Evolutionary conservation across 2,888 invertebrate species (phyloP).

Genomic region (Aricia artaxerxes): DNA sequence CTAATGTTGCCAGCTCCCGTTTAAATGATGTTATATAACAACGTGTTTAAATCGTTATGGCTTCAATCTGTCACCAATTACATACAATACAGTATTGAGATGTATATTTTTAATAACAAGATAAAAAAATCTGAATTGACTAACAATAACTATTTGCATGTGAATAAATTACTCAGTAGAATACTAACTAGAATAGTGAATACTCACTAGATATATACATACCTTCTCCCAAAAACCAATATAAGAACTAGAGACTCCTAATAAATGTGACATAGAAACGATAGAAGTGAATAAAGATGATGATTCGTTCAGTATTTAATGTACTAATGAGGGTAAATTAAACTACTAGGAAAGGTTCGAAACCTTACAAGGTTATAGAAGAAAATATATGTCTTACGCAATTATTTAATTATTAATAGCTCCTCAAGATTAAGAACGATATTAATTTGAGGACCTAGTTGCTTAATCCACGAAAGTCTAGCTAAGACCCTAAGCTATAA

Average conservation of each 20-base stretch:
- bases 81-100: not conserved
- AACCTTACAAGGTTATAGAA: not conserved
- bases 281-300: not conserved
- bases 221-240: not conserved
- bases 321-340: not conserved
- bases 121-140: not conserved
- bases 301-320: not conserved
- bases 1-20: conserved; percentile 41
- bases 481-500: not conserved
- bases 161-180: not conserved
- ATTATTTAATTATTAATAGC: not conserved
- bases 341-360: not conserved
- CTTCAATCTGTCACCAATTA: not conserved
- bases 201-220: not conserved
- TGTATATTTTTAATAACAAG: not conserved
- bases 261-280: not conserved
- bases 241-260: not conserved
- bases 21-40: conserved; percentile 35
- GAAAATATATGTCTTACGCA: not conserved
- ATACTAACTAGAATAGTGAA: not conserved
- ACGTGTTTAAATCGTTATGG: not conserved
- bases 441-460: not conserved
- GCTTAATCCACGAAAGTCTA: not conserved
- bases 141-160: not conserved
- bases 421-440: not conserved